Evolutionary conservation across 2,888 invertebrate species (phyloP), one percentile per base, ranked within the genome.

Genomic region (Drosophila kambysellisi): DNA sequence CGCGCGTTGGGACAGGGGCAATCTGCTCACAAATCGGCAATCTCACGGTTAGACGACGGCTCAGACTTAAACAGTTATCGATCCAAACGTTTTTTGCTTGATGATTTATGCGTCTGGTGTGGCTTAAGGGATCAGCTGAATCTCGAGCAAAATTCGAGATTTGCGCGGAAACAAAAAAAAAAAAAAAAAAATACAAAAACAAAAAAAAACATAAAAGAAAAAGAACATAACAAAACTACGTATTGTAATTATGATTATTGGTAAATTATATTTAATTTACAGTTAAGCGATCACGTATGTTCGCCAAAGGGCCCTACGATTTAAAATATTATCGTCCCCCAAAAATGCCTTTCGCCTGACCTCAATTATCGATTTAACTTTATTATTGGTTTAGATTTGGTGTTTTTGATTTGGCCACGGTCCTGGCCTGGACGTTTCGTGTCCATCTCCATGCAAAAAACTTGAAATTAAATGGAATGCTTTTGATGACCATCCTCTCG

Each of bases 321-420:
- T 52, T 59, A 66, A 76, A 71, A 72, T 67, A 54, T 62, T 63
- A 70, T 70, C 64, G 56, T 58, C 60, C 65, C 59, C 72, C 33
- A 63, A 63, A 69, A 79, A 71, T 67, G 60, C 70, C 74, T 63
- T 61, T 69, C 73, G 70, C 74, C 78, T 88, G 89, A 92, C 92
- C 92, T 92, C 93, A 93, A 93, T 93, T 93, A 93, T 93, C 93
- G 92, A 93, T 93, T 93, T 92, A 93, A 92, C 83, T 92, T 93
- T 93, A 92, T 92, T 93, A 93, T 93, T 93, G 92, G 93, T 92
- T 92, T 92, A 92, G 91, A 91, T 89, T 86, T 83, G 80, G 75
- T 81, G 75, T 81, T 74, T 88, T 84, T 74, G 75, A 73, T 88
- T 68, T 77, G 76, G 67, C 65, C 66, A 37, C 57, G 65, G 48